A percentile compares a stretch with the other conserved stretches of the same genome.
These are phyloP conservation scores for Meda fulgida DNA, from an alignment of 2,797 vertebrate species.

Conservation along the genomic window DNA sequence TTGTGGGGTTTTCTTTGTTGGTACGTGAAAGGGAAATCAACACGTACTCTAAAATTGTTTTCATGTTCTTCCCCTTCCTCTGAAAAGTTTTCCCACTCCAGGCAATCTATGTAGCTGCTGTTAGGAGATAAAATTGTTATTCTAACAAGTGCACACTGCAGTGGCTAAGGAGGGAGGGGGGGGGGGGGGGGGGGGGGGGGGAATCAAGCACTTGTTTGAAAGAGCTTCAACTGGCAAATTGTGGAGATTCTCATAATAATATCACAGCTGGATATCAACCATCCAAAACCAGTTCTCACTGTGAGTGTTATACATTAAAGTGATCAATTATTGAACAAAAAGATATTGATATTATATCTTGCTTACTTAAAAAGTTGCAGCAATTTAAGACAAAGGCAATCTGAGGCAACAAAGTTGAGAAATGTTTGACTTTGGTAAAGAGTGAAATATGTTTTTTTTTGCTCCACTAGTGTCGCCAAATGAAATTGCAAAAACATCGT, in stretches of 20 bases:
- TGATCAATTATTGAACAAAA: not conserved
- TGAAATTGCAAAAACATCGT: not conserved
- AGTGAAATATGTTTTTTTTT: not conserved
- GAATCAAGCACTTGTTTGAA: constrained; percentile 1
- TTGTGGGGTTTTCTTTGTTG: constrained; percentile 18
- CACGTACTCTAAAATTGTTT: constrained; percentile 4
- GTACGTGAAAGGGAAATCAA: constrained; percentile 12
- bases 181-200: not conserved
- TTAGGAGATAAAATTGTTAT: constrained; percentile 38
- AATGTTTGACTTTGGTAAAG: not conserved
- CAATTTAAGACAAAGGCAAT: not conserved
- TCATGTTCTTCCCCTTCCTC: constrained; percentile 7
- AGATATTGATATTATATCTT: not conserved
- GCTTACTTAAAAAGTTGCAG: not conserved
- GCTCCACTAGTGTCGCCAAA: not conserved
- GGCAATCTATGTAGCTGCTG: constrained; percentile 26
- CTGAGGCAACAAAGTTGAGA: not conserved
- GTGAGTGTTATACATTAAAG: constrained; percentile 4
- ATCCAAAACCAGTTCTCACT: not conserved
- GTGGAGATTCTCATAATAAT: constrained; percentile 7
- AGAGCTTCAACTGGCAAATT: not conserved
- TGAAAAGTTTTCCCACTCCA: constrained; percentile 19
- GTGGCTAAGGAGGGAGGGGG: not conserved
- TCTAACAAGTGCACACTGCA: constrained; percentile 26
- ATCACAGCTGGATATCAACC: constrained; percentile 6